phyloP scores from a whole-genome alignment of 2,113 vertebrate genomes.

The Laticauda colubrina region DNA sequence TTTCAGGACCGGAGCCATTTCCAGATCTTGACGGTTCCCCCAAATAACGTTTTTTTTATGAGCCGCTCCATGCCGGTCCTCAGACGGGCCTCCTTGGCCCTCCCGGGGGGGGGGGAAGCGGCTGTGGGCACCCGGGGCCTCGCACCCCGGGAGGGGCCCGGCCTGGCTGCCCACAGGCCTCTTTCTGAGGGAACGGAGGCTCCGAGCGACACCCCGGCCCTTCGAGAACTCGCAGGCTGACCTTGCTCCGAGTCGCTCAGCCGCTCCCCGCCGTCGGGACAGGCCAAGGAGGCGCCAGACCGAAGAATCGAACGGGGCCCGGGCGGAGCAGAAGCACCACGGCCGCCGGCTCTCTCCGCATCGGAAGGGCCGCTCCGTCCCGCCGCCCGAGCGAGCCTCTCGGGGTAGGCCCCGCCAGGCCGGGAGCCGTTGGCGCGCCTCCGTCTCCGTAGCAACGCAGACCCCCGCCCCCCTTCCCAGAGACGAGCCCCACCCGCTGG shows the following conservation, averaged over 20 bases:
- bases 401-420: not conserved
- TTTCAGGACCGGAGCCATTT: no score
- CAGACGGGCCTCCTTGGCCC: no score
- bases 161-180: no score
- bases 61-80: not conserved
- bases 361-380: not conserved
- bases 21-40: no score
- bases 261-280: not conserved
- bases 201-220: not conserved
- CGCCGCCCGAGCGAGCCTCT: not conserved
- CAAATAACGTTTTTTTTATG: not conserved
- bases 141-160: no score
- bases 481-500: not conserved
- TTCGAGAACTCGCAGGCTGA: not conserved
- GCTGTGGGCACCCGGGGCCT: no score
- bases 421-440: not conserved
- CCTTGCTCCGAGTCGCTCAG: not conserved
- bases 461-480: not conserved
- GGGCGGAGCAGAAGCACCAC: not conserved
- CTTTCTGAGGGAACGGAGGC: not conserved
- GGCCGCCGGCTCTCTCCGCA: not conserved
- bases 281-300: not conserved
- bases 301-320: not conserved
- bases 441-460: not conserved
- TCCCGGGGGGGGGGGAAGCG: no score